These are phyloP conservation scores for Clarias batrachus DNA, from an alignment of 2,113 vertebrate species.

Conservation along the genomic window DNA sequence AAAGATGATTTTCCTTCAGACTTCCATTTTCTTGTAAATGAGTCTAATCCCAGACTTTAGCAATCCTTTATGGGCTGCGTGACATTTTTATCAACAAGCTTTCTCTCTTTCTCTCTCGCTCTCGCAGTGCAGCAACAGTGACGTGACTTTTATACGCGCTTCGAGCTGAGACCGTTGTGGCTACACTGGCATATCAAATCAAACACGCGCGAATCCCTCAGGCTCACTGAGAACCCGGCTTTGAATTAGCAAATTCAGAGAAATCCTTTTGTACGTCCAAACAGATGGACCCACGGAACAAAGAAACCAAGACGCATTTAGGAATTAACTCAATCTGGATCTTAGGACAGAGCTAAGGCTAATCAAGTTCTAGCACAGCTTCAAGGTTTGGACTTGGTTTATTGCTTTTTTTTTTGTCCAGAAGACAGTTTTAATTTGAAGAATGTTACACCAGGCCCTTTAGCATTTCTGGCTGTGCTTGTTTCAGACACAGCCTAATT, in stretches of 20 bases:
- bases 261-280: conserved; percentile 15
- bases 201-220: conserved; percentile 5
- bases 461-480: background rate
- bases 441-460: conserved; percentile 14
- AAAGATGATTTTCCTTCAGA: conserved; percentile 8
- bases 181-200: conserved; percentile 4
- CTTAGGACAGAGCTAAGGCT: background rate
- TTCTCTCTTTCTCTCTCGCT: background rate
- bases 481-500: conserved; percentile 22
- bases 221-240: background rate
- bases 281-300: background rate
- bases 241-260: background rate
- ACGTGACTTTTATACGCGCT: conserved; percentile 2
- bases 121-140: background rate
- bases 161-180: background rate
- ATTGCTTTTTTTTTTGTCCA: conserved; percentile 19
- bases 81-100: conserved; percentile 25
- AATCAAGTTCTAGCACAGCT: conserved; percentile 16
- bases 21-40: conserved; percentile 27
- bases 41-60: background rate
- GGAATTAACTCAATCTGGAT: conserved; percentile 1
- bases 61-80: background rate
- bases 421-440: conserved; percentile 16
- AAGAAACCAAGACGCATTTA: background rate
- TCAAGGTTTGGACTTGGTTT: background rate